These are phyloP conservation scores for Sipha maydis DNA, from an alignment of 2,888 invertebrate species.

Conservation along the genomic window DNA sequence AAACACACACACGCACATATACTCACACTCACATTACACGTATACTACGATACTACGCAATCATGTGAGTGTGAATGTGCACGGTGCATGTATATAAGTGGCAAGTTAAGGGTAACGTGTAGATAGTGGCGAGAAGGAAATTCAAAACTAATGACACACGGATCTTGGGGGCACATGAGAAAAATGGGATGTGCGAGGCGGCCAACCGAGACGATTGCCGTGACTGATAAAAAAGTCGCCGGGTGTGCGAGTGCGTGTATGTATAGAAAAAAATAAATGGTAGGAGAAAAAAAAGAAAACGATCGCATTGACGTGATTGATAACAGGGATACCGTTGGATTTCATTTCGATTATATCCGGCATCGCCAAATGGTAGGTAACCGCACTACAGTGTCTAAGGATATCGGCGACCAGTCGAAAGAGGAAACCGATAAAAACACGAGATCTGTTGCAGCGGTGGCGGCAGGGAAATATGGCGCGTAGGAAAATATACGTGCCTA, in stretches of 20 bases:
- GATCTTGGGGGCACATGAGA: slow-evolving; percentile 21
- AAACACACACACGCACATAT: no score
- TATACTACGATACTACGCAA: background rate
- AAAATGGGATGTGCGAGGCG: slow-evolving; percentile 48
- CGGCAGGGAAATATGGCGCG: slow-evolving; percentile 33
- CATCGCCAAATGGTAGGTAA: slow-evolving; percentile 44
- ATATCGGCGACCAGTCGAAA: slow-evolving; percentile 26
- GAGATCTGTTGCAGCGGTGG: slow-evolving; percentile 16
- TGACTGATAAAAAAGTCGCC: slow-evolving; percentile 45
- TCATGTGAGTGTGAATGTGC: background rate
- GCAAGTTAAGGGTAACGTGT: background rate
- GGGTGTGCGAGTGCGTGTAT: background rate
- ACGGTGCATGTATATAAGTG: background rate
- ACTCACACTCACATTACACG: no score
- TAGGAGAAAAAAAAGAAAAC: slow-evolving; percentile 24
- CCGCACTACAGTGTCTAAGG: background rate
- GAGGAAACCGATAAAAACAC: slow-evolving; percentile 54
- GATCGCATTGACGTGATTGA: slow-evolving; percentile 57
- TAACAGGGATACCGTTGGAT: slow-evolving; percentile 53
- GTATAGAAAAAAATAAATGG: background rate
- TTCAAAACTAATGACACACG: slow-evolving; percentile 52
- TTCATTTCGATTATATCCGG: slow-evolving; percentile 59
- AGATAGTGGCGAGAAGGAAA: slow-evolving; percentile 11
- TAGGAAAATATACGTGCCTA: slow-evolving; percentile 24
- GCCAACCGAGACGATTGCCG: slow-evolving; percentile 52